Evolutionary conservation across 2,888 invertebrate genomes (phyloP).

Genomic region (Alviniconcha strummeri): DNA sequence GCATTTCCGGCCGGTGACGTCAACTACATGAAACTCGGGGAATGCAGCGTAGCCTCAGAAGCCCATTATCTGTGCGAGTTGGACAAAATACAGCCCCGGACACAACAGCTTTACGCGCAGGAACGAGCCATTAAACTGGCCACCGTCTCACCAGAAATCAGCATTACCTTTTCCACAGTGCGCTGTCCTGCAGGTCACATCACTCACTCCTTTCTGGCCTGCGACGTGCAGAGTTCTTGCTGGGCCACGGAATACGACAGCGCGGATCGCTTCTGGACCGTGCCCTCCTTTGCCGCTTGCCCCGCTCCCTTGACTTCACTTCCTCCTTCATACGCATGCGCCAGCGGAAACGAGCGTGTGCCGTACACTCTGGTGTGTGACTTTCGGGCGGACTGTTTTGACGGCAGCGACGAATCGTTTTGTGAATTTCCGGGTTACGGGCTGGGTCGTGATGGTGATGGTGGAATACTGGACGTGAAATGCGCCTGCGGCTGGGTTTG

Average conservation of each 20-base stretch:
- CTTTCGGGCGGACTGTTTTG: neutral
- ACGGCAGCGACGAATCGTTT: conserved; percentile 2
- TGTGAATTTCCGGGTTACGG: neutral
- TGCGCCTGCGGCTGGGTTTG: no score
- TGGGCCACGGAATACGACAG: neutral
- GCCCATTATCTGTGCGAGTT: no score
- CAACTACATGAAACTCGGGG: no score
- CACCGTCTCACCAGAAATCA: no score
- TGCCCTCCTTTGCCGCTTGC: neutral
- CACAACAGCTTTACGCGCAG: no score
- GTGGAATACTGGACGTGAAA: no score
- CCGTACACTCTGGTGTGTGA: conserved; percentile 5
- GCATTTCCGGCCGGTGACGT: no score
- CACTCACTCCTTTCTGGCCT: neutral
- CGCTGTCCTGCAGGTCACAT: neutral
- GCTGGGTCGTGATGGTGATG: no score
- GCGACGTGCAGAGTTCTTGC: neutral
- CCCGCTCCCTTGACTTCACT: neutral
- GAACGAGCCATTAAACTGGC: no score
- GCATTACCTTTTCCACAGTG: no score
- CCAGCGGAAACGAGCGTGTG: neutral
- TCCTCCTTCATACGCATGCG: neutral
- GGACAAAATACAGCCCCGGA: no score
- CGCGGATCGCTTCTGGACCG: neutral
- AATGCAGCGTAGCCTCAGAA: no score